Base-by-base conservation (phyloP, 2,797 vertebrate genomes). In the Micropoecilia bifurca region DNA sequence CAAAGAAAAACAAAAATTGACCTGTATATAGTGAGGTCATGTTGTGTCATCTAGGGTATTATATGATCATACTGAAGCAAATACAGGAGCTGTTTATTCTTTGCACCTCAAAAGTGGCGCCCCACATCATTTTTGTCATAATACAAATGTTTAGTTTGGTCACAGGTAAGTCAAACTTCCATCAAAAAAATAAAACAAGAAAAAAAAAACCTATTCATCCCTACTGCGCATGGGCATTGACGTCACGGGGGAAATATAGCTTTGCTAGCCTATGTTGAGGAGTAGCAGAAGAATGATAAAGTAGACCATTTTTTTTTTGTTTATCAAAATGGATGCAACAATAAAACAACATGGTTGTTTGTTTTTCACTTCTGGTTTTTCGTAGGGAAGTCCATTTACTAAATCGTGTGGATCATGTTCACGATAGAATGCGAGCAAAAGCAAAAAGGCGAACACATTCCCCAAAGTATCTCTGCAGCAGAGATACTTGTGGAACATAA, bases 401-500 rank as follows among this genome's bases (percentile, higher is more conserved):
- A 13, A 69, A 69, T 13, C 10, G 0, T 41, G 18, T 41, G 63
- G 66, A n/a, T 43, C 9, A 6, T 25, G 36, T 25, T 68, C 36
- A 41, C 41, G 3, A 68, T 12, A 39, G 30, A 36, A 39, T 9
- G 18, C 33, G 39, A 36, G 30, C 61, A 39, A 39, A 39, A 66
- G 18, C 61, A 66, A 39, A 59, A 78, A 41, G 72, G 68, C 71
- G 75, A 76, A 77, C 80, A 33, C 59, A 20, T 30, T 14, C 53
- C 73, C 39, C 63, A 5, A 76, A 74, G 75, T 83, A 73, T 75
- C 30, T 66, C 13, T 72, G 79, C 46, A 10, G 30, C 63, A 80
- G 72, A 22, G 75, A 84, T 91, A 89, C 79, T 69, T 82, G 77
- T 85, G 82, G 84, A 83, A 83, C 87, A 91, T 66, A 88, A 85